Base-by-base conservation (phyloP, 1,140 invertebrate species). In the Calosoma granatense region DNA sequence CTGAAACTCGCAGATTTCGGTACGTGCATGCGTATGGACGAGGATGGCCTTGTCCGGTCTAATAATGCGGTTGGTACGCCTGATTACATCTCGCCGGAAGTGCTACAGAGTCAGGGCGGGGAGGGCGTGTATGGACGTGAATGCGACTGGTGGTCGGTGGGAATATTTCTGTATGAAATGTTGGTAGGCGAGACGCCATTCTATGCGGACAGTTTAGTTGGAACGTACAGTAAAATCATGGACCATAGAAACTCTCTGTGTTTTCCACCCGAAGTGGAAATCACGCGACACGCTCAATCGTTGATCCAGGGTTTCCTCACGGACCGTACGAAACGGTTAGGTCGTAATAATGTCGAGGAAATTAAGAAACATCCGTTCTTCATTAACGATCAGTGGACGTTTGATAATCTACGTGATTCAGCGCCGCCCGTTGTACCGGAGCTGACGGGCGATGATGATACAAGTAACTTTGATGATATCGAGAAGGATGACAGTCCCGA, bases 91-190 rank as follows among this genome's bases (percentile, higher is more conserved):
- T 97, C 94, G 39, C 97, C 97, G 0, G 97, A 99, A 76, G 95
- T 99, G 12, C 77, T 99, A 54, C 90, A 96, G 70, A 97, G 94
- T 3, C 95, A 99, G 74, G 94, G 94, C 67, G 90, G 91, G n/a
- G 90, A 95, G 69, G 93, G 94, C 51, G 86, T 90, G 22, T 94
- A 94, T 72, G 95, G 96, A 0, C 76, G 91, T 30, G 96, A 99
- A 74, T 98, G 97, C 74, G 97, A 99, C 76, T 99, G 94, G 93
- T 99, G 97, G 97, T 96, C 93, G 14, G 95, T 99, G 14, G 97
- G 97, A 39, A 95, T 99, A 53, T 95, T 99, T 73, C 78, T 99
- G 0, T 99, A 97, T 74, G 97, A 99, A 78, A 98, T 99, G 94
- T 77, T 98, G 4, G 88, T 97, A 58, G 94, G 95, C n/a, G 97